phyloP scores from a whole-genome alignment of 2,113 vertebrate genomes.

The Felis catus region F.catus_Fca126_mat1.0 CM031425.1:26810001-26810500 shows the following conservation, averaged over 20 bases:
- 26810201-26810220: slow-evolving; percentile 56
- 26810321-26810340: slow-evolving; percentile 29
- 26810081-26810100: background rate
- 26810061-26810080: slow-evolving; percentile 29
- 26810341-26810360: slow-evolving; percentile 2
- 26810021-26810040: slow-evolving; percentile 55
- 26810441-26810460: slow-evolving; percentile 32
- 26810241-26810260: slow-evolving; percentile 6
- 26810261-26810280: slow-evolving; percentile 17
- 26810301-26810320: slow-evolving; percentile 50
- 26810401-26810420: slow-evolving; percentile 39
- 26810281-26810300: slow-evolving; percentile 51
- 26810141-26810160: slow-evolving; percentile 36
- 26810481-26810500: background rate
- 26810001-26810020: slow-evolving; percentile 54
- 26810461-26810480: background rate
- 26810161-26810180: slow-evolving; percentile 52
- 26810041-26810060: slow-evolving; percentile 29
- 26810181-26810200: slow-evolving; percentile 30
- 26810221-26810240: slow-evolving; percentile 31
- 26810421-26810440: slow-evolving; percentile 46
- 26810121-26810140: slow-evolving; percentile 3
- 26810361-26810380: slow-evolving; percentile 60
- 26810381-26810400: slow-evolving; percentile 38
- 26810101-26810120: background rate